A percentile compares a stretch with the other conserved stretches of the same genome.
Evolutionary conservation across 2,888 invertebrate genomes (phyloP).

Genomic region (Megamerina dolium): DNA sequence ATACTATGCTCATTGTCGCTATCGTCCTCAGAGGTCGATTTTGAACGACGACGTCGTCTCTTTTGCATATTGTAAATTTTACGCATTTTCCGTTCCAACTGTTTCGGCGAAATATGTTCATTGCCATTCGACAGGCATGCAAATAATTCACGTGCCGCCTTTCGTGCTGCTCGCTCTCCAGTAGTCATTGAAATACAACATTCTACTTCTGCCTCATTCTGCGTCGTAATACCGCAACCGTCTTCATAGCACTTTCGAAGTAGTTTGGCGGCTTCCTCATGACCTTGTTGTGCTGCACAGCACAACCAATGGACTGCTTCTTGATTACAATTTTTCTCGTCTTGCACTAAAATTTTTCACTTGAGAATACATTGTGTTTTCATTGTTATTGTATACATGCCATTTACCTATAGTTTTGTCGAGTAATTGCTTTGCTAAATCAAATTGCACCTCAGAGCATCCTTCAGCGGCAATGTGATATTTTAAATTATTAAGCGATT

Average conservation of each 20-base stretch:
- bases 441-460: conserved; percentile 83
- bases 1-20: conserved; percentile 34
- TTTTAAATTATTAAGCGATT: conserved; percentile 49
- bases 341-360: conserved; percentile 33
- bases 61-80: conserved; percentile 55
- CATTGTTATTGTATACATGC: no score
- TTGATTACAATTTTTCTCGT: conserved; percentile 52
- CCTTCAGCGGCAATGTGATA: conserved; percentile 80
- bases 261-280: conserved; percentile 76
- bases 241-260: conserved; percentile 58
- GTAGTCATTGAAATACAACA: conserved; percentile 76
- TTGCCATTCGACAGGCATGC: conserved; percentile 81
- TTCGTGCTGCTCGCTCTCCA: conserved; percentile 80
- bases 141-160: conserved; percentile 82
- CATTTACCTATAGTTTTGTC: conserved; percentile 73
- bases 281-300: conserved; percentile 89
- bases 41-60: conserved; percentile 34
- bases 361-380: background rate
- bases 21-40: conserved; percentile 31
- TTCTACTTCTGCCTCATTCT: conserved; percentile 67
- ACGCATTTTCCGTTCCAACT: conserved; percentile 68
- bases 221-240: conserved; percentile 66
- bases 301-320: conserved; percentile 86
- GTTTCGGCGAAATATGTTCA: conserved; percentile 79
- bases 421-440: conserved; percentile 75